Percentiles rank a stretch among this genome's conserved stretches.
Evolutionary conservation across 2,797 vertebrate genomes (phyloP).

Genomic region (Syngnathus rostellatus): DNA sequence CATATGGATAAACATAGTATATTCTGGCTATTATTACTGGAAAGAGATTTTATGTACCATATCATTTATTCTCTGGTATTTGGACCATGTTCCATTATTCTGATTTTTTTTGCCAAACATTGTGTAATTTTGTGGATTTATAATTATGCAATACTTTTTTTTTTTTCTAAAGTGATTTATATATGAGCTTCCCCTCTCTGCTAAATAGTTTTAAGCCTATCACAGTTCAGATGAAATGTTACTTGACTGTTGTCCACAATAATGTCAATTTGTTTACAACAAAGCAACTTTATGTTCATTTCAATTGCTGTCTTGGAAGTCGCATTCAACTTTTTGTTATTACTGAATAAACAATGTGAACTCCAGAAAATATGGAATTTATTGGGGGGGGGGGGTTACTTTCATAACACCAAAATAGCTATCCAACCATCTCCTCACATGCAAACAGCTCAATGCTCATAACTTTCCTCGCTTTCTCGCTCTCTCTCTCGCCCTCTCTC

Average conservation of each 20-base stretch:
- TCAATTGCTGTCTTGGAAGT: constrained; percentile 54
- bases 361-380: constrained; percentile 29
- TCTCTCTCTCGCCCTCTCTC: too few relatives aligned
- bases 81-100: background rate
- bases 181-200: constrained; percentile 21
- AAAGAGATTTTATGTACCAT: background rate
- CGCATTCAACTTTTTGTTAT: constrained; percentile 42
- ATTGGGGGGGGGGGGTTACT: background rate
- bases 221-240: constrained; percentile 37
- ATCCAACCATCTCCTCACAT: background rate
- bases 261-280: constrained; percentile 64
- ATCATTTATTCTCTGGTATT: constrained; percentile 1
- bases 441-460: background rate
- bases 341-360: constrained; percentile 71
- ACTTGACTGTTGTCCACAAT: constrained; percentile 52
- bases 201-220: constrained; percentile 25
- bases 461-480: too few relatives aligned
- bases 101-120: constrained; percentile 24
- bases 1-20: background rate
- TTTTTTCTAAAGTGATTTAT: constrained; percentile 6
- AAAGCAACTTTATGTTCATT: constrained; percentile 45
- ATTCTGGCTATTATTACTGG: background rate
- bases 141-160: background rate
- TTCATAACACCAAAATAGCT: background rate
- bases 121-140: constrained; percentile 14